phyloP scores from a whole-genome alignment of 2,888 invertebrate genomes.

The Tenthredo mesomela region DNA sequence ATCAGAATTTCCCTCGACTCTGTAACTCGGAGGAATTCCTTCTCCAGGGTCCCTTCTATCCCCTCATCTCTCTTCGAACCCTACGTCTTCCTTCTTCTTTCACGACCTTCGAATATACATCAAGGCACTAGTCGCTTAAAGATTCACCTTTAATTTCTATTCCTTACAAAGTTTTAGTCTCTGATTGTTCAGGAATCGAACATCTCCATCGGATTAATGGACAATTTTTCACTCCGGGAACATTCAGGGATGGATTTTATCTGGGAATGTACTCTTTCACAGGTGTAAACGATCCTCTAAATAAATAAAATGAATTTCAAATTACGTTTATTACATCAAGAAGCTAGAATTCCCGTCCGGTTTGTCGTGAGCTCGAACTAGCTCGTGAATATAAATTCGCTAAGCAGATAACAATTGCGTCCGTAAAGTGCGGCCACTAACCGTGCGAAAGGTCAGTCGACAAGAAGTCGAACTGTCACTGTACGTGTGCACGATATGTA shows the following conservation, averaged over 20 bases:
- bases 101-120: slow-evolving; percentile 20
- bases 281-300: neutral
- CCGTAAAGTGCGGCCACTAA: slow-evolving; percentile 22
- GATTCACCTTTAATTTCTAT: neutral
- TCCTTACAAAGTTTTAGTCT: neutral
- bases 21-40: slow-evolving; percentile 49
- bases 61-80: neutral
- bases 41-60: slow-evolving; percentile 2
- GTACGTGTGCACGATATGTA: slow-evolving; percentile 43
- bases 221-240: neutral
- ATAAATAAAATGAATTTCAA: neutral
- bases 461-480: slow-evolving; percentile 19
- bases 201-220: neutral
- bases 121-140: neutral
- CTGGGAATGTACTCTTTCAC: neutral
- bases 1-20: slow-evolving; percentile 52
- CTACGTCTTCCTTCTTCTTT: neutral
- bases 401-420: slow-evolving; percentile 29
- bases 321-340: neutral
- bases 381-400: slow-evolving; percentile 24
- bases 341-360: neutral
- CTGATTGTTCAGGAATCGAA: neutral
- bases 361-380: neutral
- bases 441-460: slow-evolving; percentile 42
- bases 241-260: neutral